Evolutionary conservation across 1,140 invertebrate species (phyloP), one percentile per base, ranked within the genome.

Genomic region (Heliconius eleuchia): DNA sequence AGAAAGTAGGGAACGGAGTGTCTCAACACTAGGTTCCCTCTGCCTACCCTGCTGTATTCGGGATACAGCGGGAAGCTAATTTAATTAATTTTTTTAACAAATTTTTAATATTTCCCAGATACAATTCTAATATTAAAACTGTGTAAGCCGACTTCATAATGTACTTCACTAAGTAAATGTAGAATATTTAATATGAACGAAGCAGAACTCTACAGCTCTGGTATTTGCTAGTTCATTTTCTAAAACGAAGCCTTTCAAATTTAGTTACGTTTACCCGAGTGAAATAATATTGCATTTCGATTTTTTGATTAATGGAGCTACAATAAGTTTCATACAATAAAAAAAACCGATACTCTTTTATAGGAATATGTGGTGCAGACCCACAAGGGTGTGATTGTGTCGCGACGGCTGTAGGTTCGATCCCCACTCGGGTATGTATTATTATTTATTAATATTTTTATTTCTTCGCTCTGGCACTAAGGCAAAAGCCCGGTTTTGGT

Each of bases 161-260:
- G 37, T 73, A 27, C 27, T 30, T 78, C 30, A 57, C 52, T 42
- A 73, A 73, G 77, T 52, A 78, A 78, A 73, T 76, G 11, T 74
- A 37, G 23, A 42, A 34, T 60, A 73, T 73, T 73, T 60, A 42
- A 73, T 72, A 73, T 50, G 71, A 73, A 16, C 60, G 50, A 60
- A 71, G 57, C 52, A 42, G 52, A 73, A 78, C 37, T 73, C 18
- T 46, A 37, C 71, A 34, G n/a, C 23, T 42, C 50, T 42, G 34
- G 60, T 78, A 78, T 78, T 60, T 42, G 55, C 30, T 55, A 52
- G n/a, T 73, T 78, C 50, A 78, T 78, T 76, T 73, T 30, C 71
- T 78, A 78, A 73, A 78, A 78, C 73, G 71, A 73, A 73, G 34
- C 37, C 71, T 73, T 73, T 78, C 77, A 77, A 52, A 72, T 52